Percentiles rank a stretch among this genome's conserved stretches.
These are phyloP conservation scores for Eriocheir sinensis DNA, from an alignment of 1,140 invertebrate species.

Conservation along the genomic window DNA sequence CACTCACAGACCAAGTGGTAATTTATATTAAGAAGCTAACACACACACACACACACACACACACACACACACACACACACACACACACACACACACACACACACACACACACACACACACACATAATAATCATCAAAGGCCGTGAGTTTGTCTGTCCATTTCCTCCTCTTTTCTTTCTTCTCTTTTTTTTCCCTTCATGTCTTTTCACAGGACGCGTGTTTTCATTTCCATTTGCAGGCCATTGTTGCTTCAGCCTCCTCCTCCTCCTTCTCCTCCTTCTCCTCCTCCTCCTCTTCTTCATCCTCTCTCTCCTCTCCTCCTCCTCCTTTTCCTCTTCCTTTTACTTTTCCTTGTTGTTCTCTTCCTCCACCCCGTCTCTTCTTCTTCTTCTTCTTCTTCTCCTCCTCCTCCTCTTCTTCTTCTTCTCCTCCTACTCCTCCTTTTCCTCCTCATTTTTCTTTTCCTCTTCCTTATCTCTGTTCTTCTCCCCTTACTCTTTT, in stretches of 20 bases:
- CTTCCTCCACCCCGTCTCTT: not conserved
- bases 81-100: slow-evolving; percentile 17
- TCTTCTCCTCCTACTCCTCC: not conserved
- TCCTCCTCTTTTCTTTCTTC: no score
- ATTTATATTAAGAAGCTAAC: no score
- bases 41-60: no score
- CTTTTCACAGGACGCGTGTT: no score
- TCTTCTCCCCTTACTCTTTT: no score
- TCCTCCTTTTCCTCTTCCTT: not conserved
- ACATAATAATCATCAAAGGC: not conserved
- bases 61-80: not conserved
- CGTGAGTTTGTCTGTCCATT: no score
- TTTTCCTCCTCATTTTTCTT: not conserved
- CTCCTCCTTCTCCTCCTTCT: not conserved
- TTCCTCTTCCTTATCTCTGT: no score
- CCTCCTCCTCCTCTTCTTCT: not conserved
- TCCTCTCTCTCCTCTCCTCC: not conserved
- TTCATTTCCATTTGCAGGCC: no score
- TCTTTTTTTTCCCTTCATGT: no score
- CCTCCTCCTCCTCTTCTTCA: not conserved
- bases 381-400: not conserved
- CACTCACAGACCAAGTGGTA: no score
- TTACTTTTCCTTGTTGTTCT: not conserved
- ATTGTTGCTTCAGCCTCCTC: not conserved
- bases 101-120: slow-evolving; percentile 22